Base-by-base conservation (phyloP, 2,797 vertebrate genomes). In the Tinamus major region DNA sequence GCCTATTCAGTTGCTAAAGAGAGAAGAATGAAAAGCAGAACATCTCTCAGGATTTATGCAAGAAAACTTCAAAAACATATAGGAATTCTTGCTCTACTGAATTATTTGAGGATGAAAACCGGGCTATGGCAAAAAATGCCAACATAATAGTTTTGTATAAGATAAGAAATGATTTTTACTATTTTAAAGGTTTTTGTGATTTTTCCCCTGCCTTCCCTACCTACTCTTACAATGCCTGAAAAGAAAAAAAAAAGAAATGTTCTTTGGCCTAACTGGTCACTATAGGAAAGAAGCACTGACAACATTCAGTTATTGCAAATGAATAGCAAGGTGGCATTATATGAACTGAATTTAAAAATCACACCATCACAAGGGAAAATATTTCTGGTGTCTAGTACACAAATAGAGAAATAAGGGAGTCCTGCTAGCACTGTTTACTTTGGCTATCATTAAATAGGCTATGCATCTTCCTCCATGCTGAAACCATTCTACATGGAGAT, bases 391-490 rank as follows among this genome's bases (percentile, higher is more conserved):
- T 91, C 59, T 83, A 48, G 27, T 79, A 70, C 39, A 78, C 92
- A 90, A 92, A 72, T 9, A 92, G 68, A 86, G 56, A 79, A 87
- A 55, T 79, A 85, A 95, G 72, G 69, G 82, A 92, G 79, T 78
- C 86, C 62, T 85, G 76, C 72, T 80, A 92, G 35, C 46, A 68
- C 27, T 94, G 24, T 96, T 95, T 95, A 93, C 87, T 91, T 96
- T 96, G 95, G 79, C 93, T 87, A 72, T 85, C 82, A 53, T 23
- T 17, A 44, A 76, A 67, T 37, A 81, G n/a, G 42, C 39, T 93
- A 81, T 94, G 82, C 63, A 72, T 96, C 81, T 93, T 88, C 63
- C 76, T 95, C 59, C 82, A 85, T 20, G 82, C 72, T 92, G 79
- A 78, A 90, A 37, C 15, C 8, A 26, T 86, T 76, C 82, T 70